A percentile compares a stretch with the other conserved stretches of the same genome.
Evolutionary conservation across 2,113 vertebrate genomes (phyloP).

Genomic region (Craseonycteris thonglongyai): DNA sequence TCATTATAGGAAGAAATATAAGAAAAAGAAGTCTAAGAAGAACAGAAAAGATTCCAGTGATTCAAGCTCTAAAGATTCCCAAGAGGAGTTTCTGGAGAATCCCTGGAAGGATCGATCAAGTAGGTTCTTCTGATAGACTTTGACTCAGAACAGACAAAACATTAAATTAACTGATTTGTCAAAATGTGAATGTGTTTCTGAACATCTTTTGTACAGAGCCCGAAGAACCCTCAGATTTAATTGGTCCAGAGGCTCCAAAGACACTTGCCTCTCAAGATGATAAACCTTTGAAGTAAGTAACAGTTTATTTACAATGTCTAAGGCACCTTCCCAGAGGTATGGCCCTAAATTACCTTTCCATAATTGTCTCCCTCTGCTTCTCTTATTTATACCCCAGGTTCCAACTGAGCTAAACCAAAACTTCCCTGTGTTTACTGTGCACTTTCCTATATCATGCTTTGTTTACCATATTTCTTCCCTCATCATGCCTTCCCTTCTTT

Average conservation of each 20-base stretch:
- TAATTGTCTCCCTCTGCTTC: background rate
- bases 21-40: slow-evolving; percentile 91
- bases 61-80: slow-evolving; percentile 90
- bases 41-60: slow-evolving; percentile 88
- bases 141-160: slow-evolving; percentile 33
- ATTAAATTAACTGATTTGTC: slow-evolving; percentile 22
- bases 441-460: background rate
- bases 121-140: slow-evolving; percentile 68
- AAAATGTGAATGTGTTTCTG: slow-evolving; percentile 40
- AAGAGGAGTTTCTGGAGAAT: slow-evolving; percentile 82
- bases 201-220: slow-evolving; percentile 71
- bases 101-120: slow-evolving; percentile 93
- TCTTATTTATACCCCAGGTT: background rate
- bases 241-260: slow-evolving; percentile 96
- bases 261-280: slow-evolving; percentile 92
- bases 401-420: background rate
- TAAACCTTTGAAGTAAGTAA: slow-evolving; percentile 92
- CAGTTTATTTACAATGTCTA: slow-evolving; percentile 4
- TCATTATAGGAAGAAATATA: slow-evolving; percentile 89
- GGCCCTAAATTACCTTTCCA: background rate
- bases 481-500: background rate
- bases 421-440: background rate
- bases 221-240: slow-evolving; percentile 84
- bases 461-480: background rate
- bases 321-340: background rate